phyloP scores from a whole-genome alignment of 2,113 vertebrate species.

The Egretta garzetta region DNA sequence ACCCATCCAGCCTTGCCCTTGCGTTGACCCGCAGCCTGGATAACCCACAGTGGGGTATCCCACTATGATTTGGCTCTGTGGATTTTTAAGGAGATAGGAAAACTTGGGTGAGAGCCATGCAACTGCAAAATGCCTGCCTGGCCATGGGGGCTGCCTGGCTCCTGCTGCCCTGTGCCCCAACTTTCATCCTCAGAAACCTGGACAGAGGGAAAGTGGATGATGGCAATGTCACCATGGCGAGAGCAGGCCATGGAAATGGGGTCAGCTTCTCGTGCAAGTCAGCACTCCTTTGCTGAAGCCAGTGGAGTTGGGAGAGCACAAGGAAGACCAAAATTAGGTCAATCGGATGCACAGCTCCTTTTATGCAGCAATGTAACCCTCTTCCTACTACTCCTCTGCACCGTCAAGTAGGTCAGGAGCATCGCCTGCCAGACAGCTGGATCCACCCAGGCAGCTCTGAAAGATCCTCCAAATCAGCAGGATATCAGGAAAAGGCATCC shows the following conservation, averaged over 20 bases:
- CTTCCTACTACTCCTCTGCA: not conserved
- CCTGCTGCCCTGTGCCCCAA: not conserved
- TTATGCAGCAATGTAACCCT: slow-evolving; percentile 19
- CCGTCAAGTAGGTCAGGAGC: slow-evolving; percentile 58
- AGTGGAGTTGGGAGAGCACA: not conserved
- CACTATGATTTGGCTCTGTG: not conserved
- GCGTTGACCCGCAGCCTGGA: not conserved
- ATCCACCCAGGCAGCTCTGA: not conserved
- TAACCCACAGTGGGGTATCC: not conserved
- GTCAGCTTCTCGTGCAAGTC: slow-evolving; percentile 36
- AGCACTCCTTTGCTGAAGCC: not conserved
- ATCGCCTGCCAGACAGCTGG: slow-evolving; percentile 20
- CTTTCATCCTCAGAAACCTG: not conserved
- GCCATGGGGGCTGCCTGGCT: not conserved
- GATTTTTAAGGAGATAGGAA: not conserved
- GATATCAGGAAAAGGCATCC: not conserved
- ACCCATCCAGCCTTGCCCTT: not conserved
- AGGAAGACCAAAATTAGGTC: slow-evolving; percentile 59
- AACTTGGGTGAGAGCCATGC: not conserved
- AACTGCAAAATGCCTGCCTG: rapidly evolving
- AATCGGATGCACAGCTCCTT: slow-evolving; percentile 46
- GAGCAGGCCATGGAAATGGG: not conserved
- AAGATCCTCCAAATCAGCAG: not conserved
- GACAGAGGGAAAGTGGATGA: not conserved
- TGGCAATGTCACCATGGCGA: not conserved